A percentile compares a stretch with the other conserved stretches of the same genome.
Conservation (phyloP, 2,888 invertebrate genomes). For the Mesorhabditis belari region DNA sequence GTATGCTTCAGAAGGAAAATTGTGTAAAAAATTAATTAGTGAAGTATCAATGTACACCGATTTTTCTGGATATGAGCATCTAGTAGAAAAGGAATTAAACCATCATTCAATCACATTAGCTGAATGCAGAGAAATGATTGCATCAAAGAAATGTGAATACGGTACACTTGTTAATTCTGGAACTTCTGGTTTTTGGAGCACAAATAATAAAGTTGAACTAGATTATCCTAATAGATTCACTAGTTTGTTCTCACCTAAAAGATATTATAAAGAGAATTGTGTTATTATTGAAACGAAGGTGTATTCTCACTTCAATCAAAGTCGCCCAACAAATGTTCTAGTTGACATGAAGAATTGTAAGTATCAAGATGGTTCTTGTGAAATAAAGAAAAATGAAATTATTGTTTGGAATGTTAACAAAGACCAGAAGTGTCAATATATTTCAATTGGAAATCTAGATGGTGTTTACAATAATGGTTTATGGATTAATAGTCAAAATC, state of each 20-base stretch:
- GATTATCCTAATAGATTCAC: too few species aligned
- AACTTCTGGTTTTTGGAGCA: constrained; percentile 26
- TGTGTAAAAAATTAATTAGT: constrained; percentile 13
- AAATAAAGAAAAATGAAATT: constrained; percentile 28
- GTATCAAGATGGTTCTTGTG: constrained; percentile 25
- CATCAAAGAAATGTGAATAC: too few species aligned
- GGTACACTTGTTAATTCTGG: constrained; percentile 35
- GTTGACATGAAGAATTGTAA: constrained; percentile 20
- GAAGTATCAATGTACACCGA: constrained; percentile 24
- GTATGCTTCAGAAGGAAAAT: too few species aligned
- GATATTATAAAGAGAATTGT: too few species aligned
- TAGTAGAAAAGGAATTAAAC: constrained; percentile 25
- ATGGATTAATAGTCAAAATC: constrained; percentile 25
- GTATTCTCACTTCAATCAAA: too few species aligned
- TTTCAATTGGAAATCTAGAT: constrained; percentile 19
- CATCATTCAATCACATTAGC: constrained; percentile 13
- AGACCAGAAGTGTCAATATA: constrained; percentile 21
- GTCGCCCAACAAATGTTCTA: constrained; percentile 21
- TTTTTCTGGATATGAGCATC: constrained; percentile 23
- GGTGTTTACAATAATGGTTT: constrained; percentile 18
- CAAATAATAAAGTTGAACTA: too few species aligned
- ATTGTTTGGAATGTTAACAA: constrained; percentile 32
- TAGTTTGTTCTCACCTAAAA: too few species aligned
- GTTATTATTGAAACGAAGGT: too few species aligned
- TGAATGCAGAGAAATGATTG: constrained; percentile 34